phyloP scores from a whole-genome alignment of 2,113 vertebrate genomes.

The Aspidoscelis tigris region DNA sequence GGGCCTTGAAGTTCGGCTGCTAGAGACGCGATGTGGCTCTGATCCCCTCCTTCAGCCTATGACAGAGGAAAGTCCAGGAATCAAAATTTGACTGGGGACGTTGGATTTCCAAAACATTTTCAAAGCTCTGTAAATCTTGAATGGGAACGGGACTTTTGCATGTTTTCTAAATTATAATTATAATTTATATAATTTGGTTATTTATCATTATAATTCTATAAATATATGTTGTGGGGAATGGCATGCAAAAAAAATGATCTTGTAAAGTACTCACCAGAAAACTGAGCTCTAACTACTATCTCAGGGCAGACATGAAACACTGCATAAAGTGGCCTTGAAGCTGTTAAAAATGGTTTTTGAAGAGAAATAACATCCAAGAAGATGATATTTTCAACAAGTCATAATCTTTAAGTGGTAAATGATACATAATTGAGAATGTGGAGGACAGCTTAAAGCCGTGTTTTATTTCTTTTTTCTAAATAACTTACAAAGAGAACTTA shows the following conservation, averaged over 20 bases:
- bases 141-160: no score
- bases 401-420: background rate
- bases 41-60: no score
- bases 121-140: no score
- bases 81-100: no score
- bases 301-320: background rate
- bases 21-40: no score
- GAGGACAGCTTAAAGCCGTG: background rate
- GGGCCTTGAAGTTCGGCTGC: no score
- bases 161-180: no score
- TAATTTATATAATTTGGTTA: background rate
- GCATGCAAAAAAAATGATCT: background rate
- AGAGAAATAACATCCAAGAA: background rate
- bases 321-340: background rate
- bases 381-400: background rate
- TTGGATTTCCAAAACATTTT: no score
- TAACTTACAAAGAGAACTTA: background rate
- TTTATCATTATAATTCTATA: background rate
- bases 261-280: background rate
- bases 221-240: background rate
- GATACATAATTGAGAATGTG: background rate
- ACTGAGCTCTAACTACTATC: background rate
- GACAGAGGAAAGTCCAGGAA: no score
- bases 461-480: background rate
- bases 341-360: background rate